Base-by-base conservation (phyloP, 1,140 invertebrate species). In the Pteromalus puparum region DNA sequence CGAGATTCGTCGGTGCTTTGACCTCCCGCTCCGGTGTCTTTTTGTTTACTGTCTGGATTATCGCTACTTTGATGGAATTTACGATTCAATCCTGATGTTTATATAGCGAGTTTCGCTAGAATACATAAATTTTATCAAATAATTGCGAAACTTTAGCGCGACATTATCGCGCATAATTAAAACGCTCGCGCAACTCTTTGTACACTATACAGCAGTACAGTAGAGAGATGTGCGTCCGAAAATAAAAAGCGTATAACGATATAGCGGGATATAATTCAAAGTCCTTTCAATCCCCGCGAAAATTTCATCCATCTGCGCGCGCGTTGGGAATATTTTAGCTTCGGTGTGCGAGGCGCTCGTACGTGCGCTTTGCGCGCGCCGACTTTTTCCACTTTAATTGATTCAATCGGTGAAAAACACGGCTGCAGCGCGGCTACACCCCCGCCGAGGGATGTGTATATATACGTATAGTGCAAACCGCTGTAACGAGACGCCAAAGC, bases 401-500 rank as follows among this genome's bases (percentile, higher is more conserved):
- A 90, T 91, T 91, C 90, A 91, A 91, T 90, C 90, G 89, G 88
- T 87, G 90, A 90, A 91, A 91, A 91, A 91, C 90, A 91, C 90
- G 90, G 65, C 83, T 85, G 87, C 87, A 87, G 82, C 82, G 46
- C 82, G 46, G 46, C 46, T n/a, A 61, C 53, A 21, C 53, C 53
- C 53, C 18, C 53, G 18, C 15, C 53, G 7, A 34, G 30, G 30
- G 30, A 34, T 34, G 6, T 42, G 9, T 42, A 42, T 42, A 42
- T 42, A 42, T 42, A 42, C 38, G 9, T 42, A 42, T 42, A 42
- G 38, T 87, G 81, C 88, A 89, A 61, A 91, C 90, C 89, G 86
- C 89, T 91, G 90, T 91, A 91, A 91, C 90, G 90, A 91, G 90
- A 91, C 89, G 89, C 89, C 89, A 90, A 90, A 84, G 89, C 89